Evolutionary conservation across 2,113 vertebrate species (phyloP).

Genomic region (Microtus pennsylvanicus): DNA sequence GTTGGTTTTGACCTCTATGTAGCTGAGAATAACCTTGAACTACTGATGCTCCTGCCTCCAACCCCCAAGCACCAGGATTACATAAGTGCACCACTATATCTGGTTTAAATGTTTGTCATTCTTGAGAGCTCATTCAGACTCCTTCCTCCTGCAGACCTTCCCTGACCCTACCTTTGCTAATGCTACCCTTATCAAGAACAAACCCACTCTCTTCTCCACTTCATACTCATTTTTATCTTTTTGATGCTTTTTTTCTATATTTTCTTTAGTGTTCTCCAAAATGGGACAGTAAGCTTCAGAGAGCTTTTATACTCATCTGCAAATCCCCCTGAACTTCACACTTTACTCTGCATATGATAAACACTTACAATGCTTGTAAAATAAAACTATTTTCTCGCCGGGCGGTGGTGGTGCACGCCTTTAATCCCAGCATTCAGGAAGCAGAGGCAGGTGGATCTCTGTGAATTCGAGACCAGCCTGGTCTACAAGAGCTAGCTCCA

Average conservation of each 20-base stretch:
- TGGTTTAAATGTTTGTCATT: not conserved
- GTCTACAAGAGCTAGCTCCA: too few species aligned
- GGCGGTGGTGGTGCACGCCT: too few species aligned
- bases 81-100: too few species aligned
- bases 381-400: not conserved
- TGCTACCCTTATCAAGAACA: not conserved
- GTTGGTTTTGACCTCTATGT: too few species aligned
- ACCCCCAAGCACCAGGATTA: not conserved
- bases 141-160: not conserved
- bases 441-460: too few species aligned
- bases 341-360: not conserved
- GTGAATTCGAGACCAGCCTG: too few species aligned
- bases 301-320: not conserved
- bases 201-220: not conserved
- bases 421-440: too few species aligned
- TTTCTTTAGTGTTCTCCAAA: conserved; percentile 9
- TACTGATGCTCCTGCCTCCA: not conserved
- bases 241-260: not conserved
- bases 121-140: not conserved
- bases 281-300: not conserved
- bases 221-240: not conserved
- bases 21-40: not conserved
- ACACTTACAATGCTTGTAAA: not conserved
- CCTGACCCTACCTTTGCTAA: not conserved
- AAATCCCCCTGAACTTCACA: not conserved